These are phyloP conservation scores for Mimachlamys varia DNA, from an alignment of 2,888 invertebrate species.

Conservation along the genomic window DNA sequence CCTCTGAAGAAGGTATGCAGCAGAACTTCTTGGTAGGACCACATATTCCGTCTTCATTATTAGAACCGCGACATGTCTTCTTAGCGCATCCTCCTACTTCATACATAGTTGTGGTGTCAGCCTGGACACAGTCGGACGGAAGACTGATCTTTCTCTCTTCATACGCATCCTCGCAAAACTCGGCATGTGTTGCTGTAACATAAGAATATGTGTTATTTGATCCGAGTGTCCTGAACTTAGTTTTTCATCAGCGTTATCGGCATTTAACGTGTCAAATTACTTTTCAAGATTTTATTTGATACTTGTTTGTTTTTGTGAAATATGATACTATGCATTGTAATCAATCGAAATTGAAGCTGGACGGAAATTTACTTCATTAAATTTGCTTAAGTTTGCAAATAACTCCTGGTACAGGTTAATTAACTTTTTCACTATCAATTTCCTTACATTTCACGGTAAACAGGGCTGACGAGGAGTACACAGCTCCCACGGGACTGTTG, in stretches of 20 bases:
- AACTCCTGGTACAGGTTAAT: neutral
- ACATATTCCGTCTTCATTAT: neutral
- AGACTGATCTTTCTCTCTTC: neutral
- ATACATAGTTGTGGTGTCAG: neutral
- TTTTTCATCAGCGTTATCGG: too few species aligned
- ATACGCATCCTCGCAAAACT: neutral
- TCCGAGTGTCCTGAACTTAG: neutral
- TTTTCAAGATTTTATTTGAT: too few species aligned
- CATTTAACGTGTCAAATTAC: too few species aligned
- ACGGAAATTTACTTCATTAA: too few species aligned
- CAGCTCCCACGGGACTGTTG: neutral
- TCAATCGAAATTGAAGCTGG: too few species aligned
- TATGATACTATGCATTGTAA: too few species aligned
- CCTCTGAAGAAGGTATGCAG: neutral
- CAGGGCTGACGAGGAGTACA: neutral
- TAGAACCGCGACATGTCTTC: neutral
- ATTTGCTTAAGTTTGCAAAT: too few species aligned
- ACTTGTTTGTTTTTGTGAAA: too few species aligned
- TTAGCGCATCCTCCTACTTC: neutral
- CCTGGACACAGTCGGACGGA: neutral
- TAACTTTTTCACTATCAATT: neutral
- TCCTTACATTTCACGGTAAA: neutral
- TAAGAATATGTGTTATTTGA: neutral
- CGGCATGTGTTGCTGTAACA: neutral
- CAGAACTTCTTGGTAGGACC: neutral